These are phyloP conservation scores for Drosophila lacteicornis DNA, from an alignment of 1,140 invertebrate genomes.

Conservation along the genomic window DNA sequence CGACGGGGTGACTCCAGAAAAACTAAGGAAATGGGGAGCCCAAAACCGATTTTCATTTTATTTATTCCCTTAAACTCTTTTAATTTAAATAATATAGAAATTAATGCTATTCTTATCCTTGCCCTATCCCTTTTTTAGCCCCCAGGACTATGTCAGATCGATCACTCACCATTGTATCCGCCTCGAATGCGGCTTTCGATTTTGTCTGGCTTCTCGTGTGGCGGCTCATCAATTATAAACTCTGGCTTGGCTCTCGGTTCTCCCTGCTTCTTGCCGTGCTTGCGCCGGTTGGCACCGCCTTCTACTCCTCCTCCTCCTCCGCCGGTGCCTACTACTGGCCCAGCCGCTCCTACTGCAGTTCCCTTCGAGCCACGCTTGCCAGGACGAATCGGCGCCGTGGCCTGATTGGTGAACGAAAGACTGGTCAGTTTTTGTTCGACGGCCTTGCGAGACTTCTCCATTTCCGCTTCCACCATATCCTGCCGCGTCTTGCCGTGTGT, in stretches of 20 bases:
- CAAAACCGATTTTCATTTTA: not conserved
- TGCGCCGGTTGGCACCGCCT: conserved; percentile 20
- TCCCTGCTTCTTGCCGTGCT: conserved; percentile 4
- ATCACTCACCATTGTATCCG: conserved; percentile 14
- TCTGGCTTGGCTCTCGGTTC: not conserved
- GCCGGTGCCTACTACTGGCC: not conserved
- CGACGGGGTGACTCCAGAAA: conserved; percentile 52
- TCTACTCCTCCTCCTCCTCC: not conserved
- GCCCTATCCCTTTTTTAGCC: not conserved
- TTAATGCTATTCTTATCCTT: not conserved
- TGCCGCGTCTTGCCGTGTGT: not conserved
- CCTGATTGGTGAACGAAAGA: conserved; percentile 39
- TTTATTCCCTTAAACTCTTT: not conserved
- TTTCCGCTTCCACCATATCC: conserved; percentile 12
- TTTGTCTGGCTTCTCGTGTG: conserved; percentile 6
- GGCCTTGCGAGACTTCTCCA: conserved; percentile 32
- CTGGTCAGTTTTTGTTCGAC: conserved; percentile 52
- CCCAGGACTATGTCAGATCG: too few species aligned
- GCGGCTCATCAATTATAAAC: not conserved
- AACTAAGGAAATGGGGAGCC: not conserved
- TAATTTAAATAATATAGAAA: not conserved
- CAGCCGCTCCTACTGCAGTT: not conserved
- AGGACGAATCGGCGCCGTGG: not conserved
- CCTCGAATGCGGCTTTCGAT: not conserved
- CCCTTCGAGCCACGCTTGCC: conserved; percentile 1